Evolutionary conservation across 2,888 invertebrate species (phyloP).

Genomic region (Tridacna crocea): DNA sequence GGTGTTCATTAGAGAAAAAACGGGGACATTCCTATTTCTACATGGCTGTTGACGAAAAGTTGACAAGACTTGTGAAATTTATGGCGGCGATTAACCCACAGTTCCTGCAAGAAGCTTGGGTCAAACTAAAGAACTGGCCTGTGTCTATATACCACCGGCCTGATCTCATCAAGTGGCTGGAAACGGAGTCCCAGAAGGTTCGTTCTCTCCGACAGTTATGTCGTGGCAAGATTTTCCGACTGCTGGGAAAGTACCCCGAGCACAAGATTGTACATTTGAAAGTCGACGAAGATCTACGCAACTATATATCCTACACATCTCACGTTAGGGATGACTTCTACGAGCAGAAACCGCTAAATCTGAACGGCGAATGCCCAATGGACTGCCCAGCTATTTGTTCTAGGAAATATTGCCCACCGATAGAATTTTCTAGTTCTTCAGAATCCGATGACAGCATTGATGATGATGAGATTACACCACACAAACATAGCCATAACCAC

Average conservation of each 20-base stretch:
- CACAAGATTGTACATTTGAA: constrained; percentile 71
- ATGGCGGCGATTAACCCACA: constrained; percentile 74
- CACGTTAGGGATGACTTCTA: constrained; percentile 73
- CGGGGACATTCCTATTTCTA: constrained; percentile 73
- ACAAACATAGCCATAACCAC: constrained; percentile 35
- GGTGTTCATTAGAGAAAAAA: constrained; percentile 70
- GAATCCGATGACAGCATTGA: constrained; percentile 68
- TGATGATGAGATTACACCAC: constrained; percentile 48
- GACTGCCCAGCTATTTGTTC: constrained; percentile 76
- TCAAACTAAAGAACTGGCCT: constrained; percentile 70
- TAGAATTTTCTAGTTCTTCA: constrained; percentile 75
- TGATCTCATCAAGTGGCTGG: constrained; percentile 73
- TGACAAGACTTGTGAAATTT: constrained; percentile 71
- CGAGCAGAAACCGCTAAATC: constrained; percentile 60
- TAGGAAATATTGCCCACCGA: constrained; percentile 70
- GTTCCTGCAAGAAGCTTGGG: constrained; percentile 77
- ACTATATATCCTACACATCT: constrained; percentile 72
- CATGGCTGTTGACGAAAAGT: constrained; percentile 76
- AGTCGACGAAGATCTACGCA: constrained; percentile 66
- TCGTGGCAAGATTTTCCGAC: constrained; percentile 69
- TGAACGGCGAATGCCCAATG: constrained; percentile 75
- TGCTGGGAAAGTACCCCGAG: constrained; percentile 70
- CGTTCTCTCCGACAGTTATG: constrained; percentile 70
- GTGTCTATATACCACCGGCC: constrained; percentile 78
- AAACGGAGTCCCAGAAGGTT: constrained; percentile 65